Evolutionary conservation across 2,888 invertebrate species (phyloP).

Genomic region (Meteorus colon): DNA sequence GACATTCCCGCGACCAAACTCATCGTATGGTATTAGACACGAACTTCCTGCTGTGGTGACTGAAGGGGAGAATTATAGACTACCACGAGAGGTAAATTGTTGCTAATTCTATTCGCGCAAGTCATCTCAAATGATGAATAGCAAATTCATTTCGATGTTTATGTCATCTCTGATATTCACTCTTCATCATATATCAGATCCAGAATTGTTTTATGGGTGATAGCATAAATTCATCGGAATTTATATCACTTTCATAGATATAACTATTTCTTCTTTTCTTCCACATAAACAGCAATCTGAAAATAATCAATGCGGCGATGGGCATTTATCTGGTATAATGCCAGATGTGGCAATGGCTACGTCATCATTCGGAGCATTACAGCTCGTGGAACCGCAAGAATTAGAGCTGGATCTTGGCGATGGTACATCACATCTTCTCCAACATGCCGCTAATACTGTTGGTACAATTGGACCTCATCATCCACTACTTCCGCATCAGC

Average conservation of each 20-base stretch:
- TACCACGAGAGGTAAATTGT: conserved; percentile 68
- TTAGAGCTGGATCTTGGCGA: conserved; percentile 91
- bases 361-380: conserved; percentile 81
- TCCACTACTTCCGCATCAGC: conserved; percentile 66
- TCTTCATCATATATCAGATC: background rate
- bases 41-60: conserved; percentile 80
- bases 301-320: conserved; percentile 79
- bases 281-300: conserved; percentile 71
- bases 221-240: background rate
- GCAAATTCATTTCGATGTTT: background rate
- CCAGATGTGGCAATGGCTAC: conserved; percentile 96
- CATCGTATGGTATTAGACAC: conserved; percentile 75
- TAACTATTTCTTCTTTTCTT: background rate
- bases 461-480: conserved; percentile 65
- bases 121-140: conserved; percentile 1
- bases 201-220: background rate
- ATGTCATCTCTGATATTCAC: background rate
- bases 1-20: conserved; percentile 77
- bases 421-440: conserved; percentile 81
- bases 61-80: conserved; percentile 77
- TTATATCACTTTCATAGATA: background rate
- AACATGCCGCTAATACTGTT: conserved; percentile 64
- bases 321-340: conserved; percentile 87
- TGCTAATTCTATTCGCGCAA: conserved; percentile 28
- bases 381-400: conserved; percentile 77